Base-by-base conservation (phyloP, 2,113 vertebrate genomes). In the Agapornis roseicollis region DNA sequence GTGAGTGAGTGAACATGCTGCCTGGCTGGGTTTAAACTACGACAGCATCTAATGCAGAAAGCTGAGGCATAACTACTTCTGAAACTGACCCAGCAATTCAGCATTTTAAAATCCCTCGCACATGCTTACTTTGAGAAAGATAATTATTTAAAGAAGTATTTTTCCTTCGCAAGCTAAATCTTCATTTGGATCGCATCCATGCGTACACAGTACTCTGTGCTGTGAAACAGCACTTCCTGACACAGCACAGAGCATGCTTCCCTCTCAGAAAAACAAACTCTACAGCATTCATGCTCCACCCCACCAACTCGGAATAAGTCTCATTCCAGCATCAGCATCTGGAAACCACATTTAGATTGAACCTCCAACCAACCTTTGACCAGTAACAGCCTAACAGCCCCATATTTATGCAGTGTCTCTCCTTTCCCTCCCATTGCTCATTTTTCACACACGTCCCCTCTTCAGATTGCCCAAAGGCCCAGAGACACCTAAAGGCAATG, bases 241-340 rank as follows among this genome's bases (percentile, higher is more conserved):
- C 2, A 50, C 15, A 65, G n/a, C 22, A n/a, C 11, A 2, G 19
- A 39, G 42, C 7, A 10, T 0, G 1, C 11, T 19, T 76, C 28
- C 5, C 25, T 65, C 15, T 12, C 1, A 0, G 33, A 31, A 28
- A 73, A 88, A 37, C 9, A 37, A n/a, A 53, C 65, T 70, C n/a
- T 72, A 33, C 8, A 33, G 60, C 0, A 0, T 27, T 78, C 69
- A 25, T 2, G 14, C 37, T 84, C 37, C 41, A 8, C 4, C 14
- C 41, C 22, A 10, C 8, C 33, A 90, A 8, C 9, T 78, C 37
- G 47, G 66, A 86, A 2, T 0, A 0, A 2, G 16, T 46, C 50
- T 2, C 1, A 63, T n/a, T 16, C n/a, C 50, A 77, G n/a, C 53
- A 69, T 24, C 28, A 79, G 17, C 15, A 79, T 46, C 33, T 76